These are phyloP conservation scores for Rhorus exstirpatorius DNA, from an alignment of 2,888 invertebrate species.

Conservation along the genomic window DNA sequence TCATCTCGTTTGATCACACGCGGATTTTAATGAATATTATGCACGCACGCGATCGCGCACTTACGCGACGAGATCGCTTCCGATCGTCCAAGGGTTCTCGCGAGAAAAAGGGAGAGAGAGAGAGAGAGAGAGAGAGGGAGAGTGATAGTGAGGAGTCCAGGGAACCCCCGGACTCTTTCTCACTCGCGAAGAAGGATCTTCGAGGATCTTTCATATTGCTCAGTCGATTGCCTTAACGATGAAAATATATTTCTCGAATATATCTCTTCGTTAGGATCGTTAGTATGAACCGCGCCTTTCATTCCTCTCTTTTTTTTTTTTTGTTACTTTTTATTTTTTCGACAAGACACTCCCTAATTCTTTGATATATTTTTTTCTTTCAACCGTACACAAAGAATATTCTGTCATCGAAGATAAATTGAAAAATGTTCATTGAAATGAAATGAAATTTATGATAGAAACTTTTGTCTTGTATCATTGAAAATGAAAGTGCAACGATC, in stretches of 20 bases:
- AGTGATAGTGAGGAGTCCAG: slow-evolving; percentile 23
- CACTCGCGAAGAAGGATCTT: slow-evolving; percentile 55
- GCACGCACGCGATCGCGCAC: slow-evolving; percentile 79
- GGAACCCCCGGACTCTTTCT: slow-evolving; percentile 37
- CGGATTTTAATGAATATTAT: slow-evolving; percentile 82
- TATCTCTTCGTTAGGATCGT: slow-evolving; percentile 74
- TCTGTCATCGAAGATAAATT: slow-evolving; percentile 9
- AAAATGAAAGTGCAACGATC: too few relatives aligned
- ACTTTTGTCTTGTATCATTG: too few relatives aligned
- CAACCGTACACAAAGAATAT: slow-evolving; percentile 2
- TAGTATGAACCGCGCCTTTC: slow-evolving; percentile 65
- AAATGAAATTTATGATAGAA: too few relatives aligned
- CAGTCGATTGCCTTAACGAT: slow-evolving; percentile 51
- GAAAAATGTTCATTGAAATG: neutral
- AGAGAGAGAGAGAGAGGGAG: slow-evolving; percentile 34
- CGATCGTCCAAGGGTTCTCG: slow-evolving; percentile 63
- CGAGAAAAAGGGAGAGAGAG: slow-evolving; percentile 29
- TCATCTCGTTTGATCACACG: slow-evolving; percentile 56
- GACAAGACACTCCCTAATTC: slow-evolving; percentile 2
- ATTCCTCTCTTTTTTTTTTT: slow-evolving; percentile 56
- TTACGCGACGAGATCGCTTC: slow-evolving; percentile 72
- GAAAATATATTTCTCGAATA: slow-evolving; percentile 62
- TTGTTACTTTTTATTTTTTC: slow-evolving; percentile 6
- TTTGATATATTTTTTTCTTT: slow-evolving; percentile 2
- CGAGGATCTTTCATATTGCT: slow-evolving; percentile 64